phyloP scores from a whole-genome alignment of 2,113 vertebrate genomes.

The Meleagris gallopavo region DNA sequence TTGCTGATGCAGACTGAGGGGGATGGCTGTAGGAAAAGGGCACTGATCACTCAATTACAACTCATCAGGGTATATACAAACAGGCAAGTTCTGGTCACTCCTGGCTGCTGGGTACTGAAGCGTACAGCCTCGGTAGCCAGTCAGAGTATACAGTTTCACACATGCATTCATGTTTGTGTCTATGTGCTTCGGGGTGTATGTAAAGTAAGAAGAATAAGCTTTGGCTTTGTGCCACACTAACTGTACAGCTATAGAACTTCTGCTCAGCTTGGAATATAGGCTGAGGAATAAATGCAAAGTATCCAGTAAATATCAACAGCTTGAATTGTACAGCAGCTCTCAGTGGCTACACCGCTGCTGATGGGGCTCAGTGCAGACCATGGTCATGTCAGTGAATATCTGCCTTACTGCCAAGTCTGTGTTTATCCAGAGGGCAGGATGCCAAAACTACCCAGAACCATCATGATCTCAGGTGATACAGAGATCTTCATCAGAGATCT shows the following conservation, averaged over 20 bases:
- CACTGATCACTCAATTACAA: constrained; percentile 6
- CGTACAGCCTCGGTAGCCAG: neutral
- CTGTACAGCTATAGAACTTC: rapidly evolving
- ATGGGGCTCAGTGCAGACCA: neutral
- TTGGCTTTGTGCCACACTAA: neutral
- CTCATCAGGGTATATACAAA: neutral
- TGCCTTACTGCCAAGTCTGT: neutral
- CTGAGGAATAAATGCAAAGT: neutral
- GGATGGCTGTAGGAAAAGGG: constrained; percentile 13
- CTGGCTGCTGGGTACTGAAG: neutral
- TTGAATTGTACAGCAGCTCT: neutral
- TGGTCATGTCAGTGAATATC: neutral
- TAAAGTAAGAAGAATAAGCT: constrained; percentile 9
- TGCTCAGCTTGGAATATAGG: neutral
- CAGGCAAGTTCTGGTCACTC: neutral
- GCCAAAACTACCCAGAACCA: neutral
- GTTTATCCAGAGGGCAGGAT: neutral
- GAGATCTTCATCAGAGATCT: neutral
- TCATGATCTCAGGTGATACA: neutral
- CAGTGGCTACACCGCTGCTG: neutral
- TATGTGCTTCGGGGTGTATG: neutral
- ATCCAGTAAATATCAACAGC: neutral
- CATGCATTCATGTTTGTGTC: neutral
- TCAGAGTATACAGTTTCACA: neutral
- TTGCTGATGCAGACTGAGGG: neutral